These are phyloP conservation scores for Nycteola revayana DNA, from an alignment of 2,888 invertebrate species.

Conservation along the genomic window DNA sequence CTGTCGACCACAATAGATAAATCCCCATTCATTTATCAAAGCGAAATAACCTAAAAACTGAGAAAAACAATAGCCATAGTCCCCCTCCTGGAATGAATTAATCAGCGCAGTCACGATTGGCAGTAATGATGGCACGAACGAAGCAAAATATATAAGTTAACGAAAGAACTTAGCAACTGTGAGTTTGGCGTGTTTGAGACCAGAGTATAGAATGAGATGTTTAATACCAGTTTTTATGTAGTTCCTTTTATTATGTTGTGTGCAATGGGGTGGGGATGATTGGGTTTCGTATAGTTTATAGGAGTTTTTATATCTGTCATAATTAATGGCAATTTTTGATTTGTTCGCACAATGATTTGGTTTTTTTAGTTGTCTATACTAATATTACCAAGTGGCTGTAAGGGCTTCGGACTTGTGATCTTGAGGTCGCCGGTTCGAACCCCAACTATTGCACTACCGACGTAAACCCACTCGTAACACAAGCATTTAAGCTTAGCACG, in stretches of 20 bases:
- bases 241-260: constrained; percentile 40
- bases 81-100: constrained; percentile 60
- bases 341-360: too few relatives aligned
- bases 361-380: too few relatives aligned
- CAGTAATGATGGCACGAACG: constrained; percentile 68
- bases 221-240: constrained; percentile 52
- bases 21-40: constrained; percentile 49
- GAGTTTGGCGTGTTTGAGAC: constrained; percentile 49
- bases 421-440: too few relatives aligned
- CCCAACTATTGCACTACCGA: too few relatives aligned
- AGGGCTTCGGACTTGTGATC: too few relatives aligned
- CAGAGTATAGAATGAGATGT: constrained; percentile 47
- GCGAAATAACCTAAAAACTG: constrained; percentile 48
- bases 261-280: constrained; percentile 42
- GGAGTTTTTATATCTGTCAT: constrained; percentile 29
- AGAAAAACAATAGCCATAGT: constrained; percentile 57
- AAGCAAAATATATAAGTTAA: constrained; percentile 53
- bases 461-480: too few relatives aligned
- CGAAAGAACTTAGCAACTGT: constrained; percentile 52
- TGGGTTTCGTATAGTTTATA: constrained; percentile 40
- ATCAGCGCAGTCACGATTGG: constrained; percentile 72
- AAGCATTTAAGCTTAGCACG: too few relatives aligned
- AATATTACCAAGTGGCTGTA: too few relatives aligned
- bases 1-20: constrained; percentile 41
- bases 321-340: constrained; percentile 17